These are phyloP conservation scores for Drosophila mauritiana DNA, from an alignment of 1,140 invertebrate species.

Conservation along the genomic window DNA sequence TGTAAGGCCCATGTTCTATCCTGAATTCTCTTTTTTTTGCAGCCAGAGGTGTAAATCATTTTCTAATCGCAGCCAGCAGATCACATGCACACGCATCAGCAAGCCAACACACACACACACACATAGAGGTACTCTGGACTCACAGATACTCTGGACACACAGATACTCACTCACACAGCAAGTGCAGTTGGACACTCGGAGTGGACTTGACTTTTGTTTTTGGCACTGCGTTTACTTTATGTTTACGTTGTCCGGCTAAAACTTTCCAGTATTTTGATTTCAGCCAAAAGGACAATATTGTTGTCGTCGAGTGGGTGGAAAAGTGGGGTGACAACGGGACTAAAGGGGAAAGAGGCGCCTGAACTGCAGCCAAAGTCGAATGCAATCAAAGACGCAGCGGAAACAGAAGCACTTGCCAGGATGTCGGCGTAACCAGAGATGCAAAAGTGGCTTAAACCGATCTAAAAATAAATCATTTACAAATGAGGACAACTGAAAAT, in stretches of 20 bases:
- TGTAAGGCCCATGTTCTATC: neutral
- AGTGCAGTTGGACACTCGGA: slow-evolving; percentile 18
- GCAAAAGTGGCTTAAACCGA: slow-evolving; percentile 30
- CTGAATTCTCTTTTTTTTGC: neutral
- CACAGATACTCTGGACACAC: neutral
- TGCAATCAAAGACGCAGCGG: slow-evolving; percentile 45
- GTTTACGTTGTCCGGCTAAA: slow-evolving; percentile 17
- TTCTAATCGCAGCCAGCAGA: slow-evolving; percentile 73
- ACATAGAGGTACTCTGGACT: neutral
- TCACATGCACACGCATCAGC: slow-evolving; percentile 55
- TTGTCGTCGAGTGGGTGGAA: slow-evolving; percentile 9
- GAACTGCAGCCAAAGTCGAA: slow-evolving; percentile 44
- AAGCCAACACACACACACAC: slow-evolving; percentile 16
- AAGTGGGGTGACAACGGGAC: neutral
- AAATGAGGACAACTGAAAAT: neutral
- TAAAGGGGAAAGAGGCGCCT: neutral
- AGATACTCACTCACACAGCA: slow-evolving; percentile 4
- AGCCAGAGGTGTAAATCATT: slow-evolving; percentile 75
- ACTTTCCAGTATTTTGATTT: slow-evolving; percentile 1
- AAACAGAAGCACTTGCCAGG: slow-evolving; percentile 50
- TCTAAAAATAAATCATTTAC: neutral
- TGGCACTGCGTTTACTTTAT: slow-evolving; percentile 52
- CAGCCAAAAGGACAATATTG: slow-evolving; percentile 52
- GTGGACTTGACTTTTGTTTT: slow-evolving; percentile 63
- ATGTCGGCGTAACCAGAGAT: slow-evolving; percentile 31